Percentiles rank a stretch among this genome's conserved stretches.
Conservation (phyloP, 2,113 vertebrate species). For the Anguilla rostrata region DNA sequence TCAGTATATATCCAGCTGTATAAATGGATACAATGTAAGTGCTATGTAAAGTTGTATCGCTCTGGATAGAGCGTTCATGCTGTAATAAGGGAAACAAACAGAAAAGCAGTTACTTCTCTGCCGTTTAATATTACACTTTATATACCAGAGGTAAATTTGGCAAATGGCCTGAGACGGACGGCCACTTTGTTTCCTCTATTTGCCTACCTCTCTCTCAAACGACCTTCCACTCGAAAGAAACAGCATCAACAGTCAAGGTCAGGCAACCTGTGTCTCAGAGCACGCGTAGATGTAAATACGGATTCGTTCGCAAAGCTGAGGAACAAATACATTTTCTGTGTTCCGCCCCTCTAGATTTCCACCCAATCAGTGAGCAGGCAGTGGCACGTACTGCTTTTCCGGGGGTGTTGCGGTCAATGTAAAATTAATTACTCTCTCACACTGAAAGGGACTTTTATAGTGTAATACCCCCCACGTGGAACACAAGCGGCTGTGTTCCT, state of each 20-base stretch:
- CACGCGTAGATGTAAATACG: too few species aligned
- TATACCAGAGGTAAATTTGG: slow-evolving; percentile 2
- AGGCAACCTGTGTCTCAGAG: neutral
- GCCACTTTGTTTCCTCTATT: neutral
- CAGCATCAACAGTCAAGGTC: neutral
- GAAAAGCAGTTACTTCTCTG: neutral
- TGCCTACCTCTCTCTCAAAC: neutral
- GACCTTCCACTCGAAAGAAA: neutral
- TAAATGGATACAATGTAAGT: too few species aligned
- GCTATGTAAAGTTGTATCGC: too few species aligned
- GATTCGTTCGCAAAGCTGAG: neutral
- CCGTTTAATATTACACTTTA: neutral
- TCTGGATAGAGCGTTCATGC: too few species aligned
- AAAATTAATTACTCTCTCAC: neutral
- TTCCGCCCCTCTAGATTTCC: too few species aligned
- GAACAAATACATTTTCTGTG: neutral
- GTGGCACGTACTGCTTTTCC: neutral
- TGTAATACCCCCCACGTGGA: slow-evolving; percentile 19
- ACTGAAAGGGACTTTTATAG: neutral
- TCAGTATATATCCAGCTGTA: too few species aligned
- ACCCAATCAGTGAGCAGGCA: neutral
- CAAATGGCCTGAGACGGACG: neutral
- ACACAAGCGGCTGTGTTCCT: neutral
- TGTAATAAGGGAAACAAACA: too few species aligned
- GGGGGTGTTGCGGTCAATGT: neutral